Evolutionary conservation across 2,113 vertebrate species (phyloP), one percentile per base, ranked within the genome.

Genomic region (Pterocles orientalis): DNA sequence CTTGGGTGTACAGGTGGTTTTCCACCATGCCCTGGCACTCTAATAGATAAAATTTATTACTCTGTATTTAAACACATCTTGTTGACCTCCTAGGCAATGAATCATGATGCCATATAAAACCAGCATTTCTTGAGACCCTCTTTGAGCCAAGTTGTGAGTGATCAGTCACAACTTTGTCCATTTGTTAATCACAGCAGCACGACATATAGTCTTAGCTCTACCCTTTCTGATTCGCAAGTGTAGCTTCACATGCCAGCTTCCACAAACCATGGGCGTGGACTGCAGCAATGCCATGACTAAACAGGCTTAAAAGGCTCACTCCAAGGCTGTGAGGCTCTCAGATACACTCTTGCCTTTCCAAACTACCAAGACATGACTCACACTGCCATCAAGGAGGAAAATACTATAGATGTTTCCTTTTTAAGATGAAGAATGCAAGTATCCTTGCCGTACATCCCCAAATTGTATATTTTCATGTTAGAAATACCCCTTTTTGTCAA

Each of bases 121-220:
- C 1, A 0, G 0, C 18, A 19, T 54, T 88, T 88, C 29, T 17
- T 48, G 54, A 66, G 82, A 39, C 0, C 0, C 5, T 43, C 8
- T 24, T 58, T 1, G 4, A 28, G 13, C 47, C 29, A 45, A 10
- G 4, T 7, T 79, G 29, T 64, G 39, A 82, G 20, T 0, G 0
- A 47, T 71, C 33, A 24, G 12, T 76, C 43, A 71, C 48, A 87
- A 4, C 9, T 64, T 76, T 73, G 53, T 68, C 34, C 39, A 25
- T 31, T 18, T 18, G 7, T 70, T 69, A 72, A 76, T 79, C 14
- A n/a, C 25, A 18, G 45, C 15, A 66, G 9, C 28, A 33, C 39
- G 64, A 33, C 4, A 2, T 25, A 43, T 8, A 7, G 7, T 56
- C 71, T 88, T 82, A 69, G 6, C n/a, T 90, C n/a, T 66, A 24